phyloP scores from a whole-genome alignment of 2,797 vertebrate species.

The Limosa lapponica region DNA sequence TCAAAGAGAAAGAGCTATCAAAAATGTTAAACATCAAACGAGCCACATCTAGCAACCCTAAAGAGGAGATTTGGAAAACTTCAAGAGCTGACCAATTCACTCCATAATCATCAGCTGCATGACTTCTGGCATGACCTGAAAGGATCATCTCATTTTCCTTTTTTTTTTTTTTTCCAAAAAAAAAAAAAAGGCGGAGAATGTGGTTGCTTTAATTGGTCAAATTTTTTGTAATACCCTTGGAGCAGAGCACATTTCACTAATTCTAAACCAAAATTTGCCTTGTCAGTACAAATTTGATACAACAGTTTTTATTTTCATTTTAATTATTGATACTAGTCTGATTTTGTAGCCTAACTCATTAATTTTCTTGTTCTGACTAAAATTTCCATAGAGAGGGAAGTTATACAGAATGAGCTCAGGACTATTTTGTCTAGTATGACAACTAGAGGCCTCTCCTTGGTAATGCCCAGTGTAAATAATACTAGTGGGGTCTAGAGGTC shows the following conservation, averaged over 20 bases:
- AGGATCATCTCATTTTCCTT: background rate
- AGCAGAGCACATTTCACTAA: background rate
- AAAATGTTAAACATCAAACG: background rate
- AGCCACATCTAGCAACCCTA: background rate
- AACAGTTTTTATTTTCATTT: background rate
- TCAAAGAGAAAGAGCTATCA: background rate
- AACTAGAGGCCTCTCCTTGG: background rate
- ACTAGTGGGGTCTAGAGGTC: background rate
- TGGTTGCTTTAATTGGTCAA: background rate
- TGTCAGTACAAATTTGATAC: background rate
- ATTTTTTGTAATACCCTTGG: background rate
- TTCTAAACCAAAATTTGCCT: background rate
- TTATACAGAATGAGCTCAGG: background rate
- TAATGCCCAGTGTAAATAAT: background rate
- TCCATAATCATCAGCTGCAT: background rate
- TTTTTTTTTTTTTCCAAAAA: background rate
- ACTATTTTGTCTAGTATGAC: background rate
- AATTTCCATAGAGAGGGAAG: background rate
- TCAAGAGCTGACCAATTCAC: background rate
- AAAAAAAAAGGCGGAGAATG: background rate
- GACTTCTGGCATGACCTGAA: background rate
- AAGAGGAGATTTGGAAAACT: background rate
- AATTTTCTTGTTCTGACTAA: background rate
- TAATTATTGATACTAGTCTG: background rate
- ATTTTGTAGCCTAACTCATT: background rate